Percentiles rank a stretch among this genome's conserved stretches.
These are phyloP conservation scores for Plectrocnemia conspersa DNA, from an alignment of 1,140 invertebrate species.

Conservation along the genomic window DNA sequence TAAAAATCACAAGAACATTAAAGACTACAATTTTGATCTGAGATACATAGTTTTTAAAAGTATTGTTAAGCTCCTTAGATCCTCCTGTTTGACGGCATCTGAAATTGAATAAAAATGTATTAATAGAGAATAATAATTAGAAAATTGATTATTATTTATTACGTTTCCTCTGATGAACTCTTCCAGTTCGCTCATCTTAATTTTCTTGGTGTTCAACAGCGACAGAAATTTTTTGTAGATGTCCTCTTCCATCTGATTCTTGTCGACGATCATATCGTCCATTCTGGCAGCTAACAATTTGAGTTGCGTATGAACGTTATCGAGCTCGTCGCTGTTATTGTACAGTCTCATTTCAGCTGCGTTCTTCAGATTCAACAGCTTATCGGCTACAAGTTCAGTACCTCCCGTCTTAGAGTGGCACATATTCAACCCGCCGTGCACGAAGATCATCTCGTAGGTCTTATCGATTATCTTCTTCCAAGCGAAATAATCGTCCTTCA, in stretches of 20 bases:
- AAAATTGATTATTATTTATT: no score
- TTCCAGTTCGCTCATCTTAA: constrained; percentile 13
- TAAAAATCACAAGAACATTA: no score
- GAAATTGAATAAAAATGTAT: no score
- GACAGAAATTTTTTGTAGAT: constrained; percentile 23
- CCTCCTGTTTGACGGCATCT: no score
- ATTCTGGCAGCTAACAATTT: constrained; percentile 3
- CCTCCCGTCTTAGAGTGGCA: constrained; percentile 16
- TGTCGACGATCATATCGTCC: constrained; percentile 14
- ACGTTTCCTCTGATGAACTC: constrained; percentile 22
- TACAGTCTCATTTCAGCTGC: constrained; percentile 14
- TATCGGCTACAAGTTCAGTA: constrained; percentile 14
- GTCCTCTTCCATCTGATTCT: constrained; percentile 29
- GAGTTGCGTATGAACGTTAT: constrained; percentile 9
- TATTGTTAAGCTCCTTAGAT: no score
- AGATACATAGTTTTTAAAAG: no score
- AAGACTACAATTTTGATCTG: no score
- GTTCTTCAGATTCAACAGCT: constrained; percentile 17
- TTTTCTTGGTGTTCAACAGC: constrained; percentile 28
- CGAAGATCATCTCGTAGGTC: constrained; percentile 8
- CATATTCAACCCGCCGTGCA: constrained; percentile 22
- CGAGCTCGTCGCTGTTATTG: constrained; percentile 20
- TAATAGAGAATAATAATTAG: no score
- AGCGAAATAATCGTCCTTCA: constrained; percentile 11
- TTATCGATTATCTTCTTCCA: constrained; percentile 4